A percentile compares a stretch with the other conserved stretches of the same genome.
These are phyloP conservation scores for Cisticola juncidis DNA, from an alignment of 2,113 vertebrate species.

Conservation along the genomic window DNA sequence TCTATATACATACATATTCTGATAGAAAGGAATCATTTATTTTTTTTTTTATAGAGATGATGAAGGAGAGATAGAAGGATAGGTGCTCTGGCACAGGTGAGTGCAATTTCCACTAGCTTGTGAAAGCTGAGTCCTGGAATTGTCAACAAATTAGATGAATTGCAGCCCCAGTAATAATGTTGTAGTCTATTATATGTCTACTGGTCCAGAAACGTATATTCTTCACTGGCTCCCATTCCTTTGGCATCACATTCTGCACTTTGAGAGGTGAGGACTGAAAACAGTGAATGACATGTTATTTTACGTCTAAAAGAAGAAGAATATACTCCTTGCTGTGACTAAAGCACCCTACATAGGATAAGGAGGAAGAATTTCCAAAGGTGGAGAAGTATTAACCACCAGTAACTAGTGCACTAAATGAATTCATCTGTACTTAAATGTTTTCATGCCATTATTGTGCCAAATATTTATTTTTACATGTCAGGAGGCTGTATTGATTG, in stretches of 20 bases:
- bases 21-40: neutral
- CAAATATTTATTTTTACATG: neutral
- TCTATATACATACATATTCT: neutral
- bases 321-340: neutral
- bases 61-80: neutral
- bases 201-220: neutral
- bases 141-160: neutral
- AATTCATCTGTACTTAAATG: neutral
- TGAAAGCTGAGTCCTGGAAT: neutral
- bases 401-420: neutral
- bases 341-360: neutral
- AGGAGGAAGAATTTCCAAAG: neutral
- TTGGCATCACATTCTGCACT: neutral
- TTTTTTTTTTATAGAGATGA: neutral
- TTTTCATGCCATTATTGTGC: neutral
- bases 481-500: neutral
- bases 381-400: neutral
- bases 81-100: neutral
- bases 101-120: neutral
- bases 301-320: neutral
- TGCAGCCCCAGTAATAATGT: neutral
- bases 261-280: neutral
- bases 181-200: neutral
- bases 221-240: neutral
- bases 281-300: neutral